Base-by-base conservation (phyloP, 2,113 vertebrate genomes). In the Oplegnathus fasciatus region DNA sequence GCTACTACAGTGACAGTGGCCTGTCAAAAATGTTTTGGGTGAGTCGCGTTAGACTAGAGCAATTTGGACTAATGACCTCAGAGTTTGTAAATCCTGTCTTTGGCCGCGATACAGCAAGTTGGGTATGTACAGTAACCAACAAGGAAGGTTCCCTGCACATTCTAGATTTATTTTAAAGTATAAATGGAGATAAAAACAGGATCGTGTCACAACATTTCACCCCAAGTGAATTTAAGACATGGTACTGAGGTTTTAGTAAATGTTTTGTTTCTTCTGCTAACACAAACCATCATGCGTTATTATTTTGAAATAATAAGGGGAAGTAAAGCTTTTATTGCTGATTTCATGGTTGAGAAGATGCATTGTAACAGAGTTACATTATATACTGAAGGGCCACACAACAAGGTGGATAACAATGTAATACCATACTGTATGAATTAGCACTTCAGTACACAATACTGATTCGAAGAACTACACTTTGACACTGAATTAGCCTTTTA, bases 331-430 rank as follows among this genome's bases (percentile, higher is more conserved):
- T 80, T 57, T 84, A 20, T 50, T 50, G 6, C 18, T 20, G 18
- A 50, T 20, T 89, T 82, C 74, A 74, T 32, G 65, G 37, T 75
- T 80, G 67, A 13, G 58, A 83, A 46, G 61, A 79, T 24, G 18
- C 14, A 69, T 61, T 18, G 34, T 68, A 26, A 87, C 20, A 20
- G 5, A 17, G 28, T 22, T 54, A 6, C 9, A 66, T 54, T 71
- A 72, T 50, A 61, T 54, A 68, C 14, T 60, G 34, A 28, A 44
- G 17, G 8, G 24, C 50, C 24, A 22, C 26, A 24, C 42, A 34
- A 76, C 57, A 52, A 82, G 14, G 46, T 62, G 30, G 37, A 58
- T 44, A 24, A 44, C 20, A 32, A 26, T 20, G 24, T 40, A n/a
- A 50, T 32, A 40, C 13, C 42, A 34, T 28, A 54, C 64, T 30